Conservation (phyloP, 2,113 vertebrate genomes). For the Eleginops maclovinus region DNA sequence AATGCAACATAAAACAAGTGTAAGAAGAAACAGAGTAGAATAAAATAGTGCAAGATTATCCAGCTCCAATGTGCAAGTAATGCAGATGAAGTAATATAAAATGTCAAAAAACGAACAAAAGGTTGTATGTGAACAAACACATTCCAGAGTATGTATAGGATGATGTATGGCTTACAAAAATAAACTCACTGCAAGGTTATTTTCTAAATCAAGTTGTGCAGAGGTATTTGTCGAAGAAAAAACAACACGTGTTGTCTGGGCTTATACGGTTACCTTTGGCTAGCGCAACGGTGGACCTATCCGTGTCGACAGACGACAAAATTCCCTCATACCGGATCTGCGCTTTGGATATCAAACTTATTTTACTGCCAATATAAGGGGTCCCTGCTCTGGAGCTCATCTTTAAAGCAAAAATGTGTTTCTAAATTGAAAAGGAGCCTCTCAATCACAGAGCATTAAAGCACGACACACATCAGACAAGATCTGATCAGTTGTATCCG, state of each 20-base stretch:
- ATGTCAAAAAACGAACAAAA: no score
- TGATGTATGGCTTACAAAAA: no score
- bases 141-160: no score
- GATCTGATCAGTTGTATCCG: neutral
- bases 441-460: neutral
- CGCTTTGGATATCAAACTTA: slow-evolving; percentile 94
- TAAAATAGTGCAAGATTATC: no score
- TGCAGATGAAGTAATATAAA: no score
- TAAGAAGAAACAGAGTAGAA: no score
- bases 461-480: no score
- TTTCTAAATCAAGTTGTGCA: no score
- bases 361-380: slow-evolving; percentile 94
- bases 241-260: neutral
- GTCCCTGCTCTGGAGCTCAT: slow-evolving; percentile 91
- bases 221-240: neutral
- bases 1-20: no score
- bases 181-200: no score
- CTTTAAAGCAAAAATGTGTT: neutral
- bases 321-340: slow-evolving; percentile 95
- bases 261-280: slow-evolving; percentile 86
- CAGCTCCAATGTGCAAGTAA: no score
- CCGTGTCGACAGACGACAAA: slow-evolving; percentile 93
- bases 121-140: no score
- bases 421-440: neutral
- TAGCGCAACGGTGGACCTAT: slow-evolving; percentile 94